A percentile compares a stretch with the other conserved stretches of the same genome.
Evolutionary conservation across 2,888 invertebrate species (phyloP).

Genomic region (Oxystoma pomonae): DNA sequence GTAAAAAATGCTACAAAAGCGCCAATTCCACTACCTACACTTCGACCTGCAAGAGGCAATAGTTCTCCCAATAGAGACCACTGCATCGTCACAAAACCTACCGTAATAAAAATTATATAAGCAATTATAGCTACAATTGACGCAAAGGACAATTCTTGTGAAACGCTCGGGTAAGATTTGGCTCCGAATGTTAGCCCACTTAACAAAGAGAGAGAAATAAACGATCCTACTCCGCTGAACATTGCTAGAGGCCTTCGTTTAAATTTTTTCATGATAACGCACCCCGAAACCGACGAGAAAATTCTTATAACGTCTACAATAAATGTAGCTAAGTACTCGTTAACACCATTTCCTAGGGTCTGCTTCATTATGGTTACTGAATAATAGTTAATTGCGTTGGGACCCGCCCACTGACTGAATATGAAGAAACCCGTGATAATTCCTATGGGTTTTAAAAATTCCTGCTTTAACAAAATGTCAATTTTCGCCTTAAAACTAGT

Average conservation of each 20-base stretch:
- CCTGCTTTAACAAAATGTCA: slow-evolving; percentile 46
- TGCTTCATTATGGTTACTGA: slow-evolving; percentile 63
- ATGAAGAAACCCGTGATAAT: slow-evolving; percentile 63
- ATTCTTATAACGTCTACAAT: slow-evolving; percentile 62
- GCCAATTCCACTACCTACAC: slow-evolving; percentile 63
- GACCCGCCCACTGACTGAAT: slow-evolving; percentile 66
- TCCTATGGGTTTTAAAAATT: slow-evolving; percentile 56
- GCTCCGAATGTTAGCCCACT: slow-evolving; percentile 28
- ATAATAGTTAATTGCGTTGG: slow-evolving; percentile 69
- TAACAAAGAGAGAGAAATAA: slow-evolving; percentile 50
- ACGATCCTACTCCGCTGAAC: slow-evolving; percentile 60
- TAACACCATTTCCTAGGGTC: slow-evolving; percentile 56
- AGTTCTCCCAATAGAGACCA: slow-evolving; percentile 75
- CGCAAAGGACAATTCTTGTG: slow-evolving; percentile 31
- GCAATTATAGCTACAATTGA: slow-evolving; percentile 50
- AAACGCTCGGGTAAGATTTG: slow-evolving; percentile 23
- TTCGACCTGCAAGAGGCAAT: slow-evolving; percentile 53
- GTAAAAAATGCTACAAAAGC: slow-evolving; percentile 61
- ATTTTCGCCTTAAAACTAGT: slow-evolving; percentile 5
- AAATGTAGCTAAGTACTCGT: slow-evolving; percentile 64
- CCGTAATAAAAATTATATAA: slow-evolving; percentile 57
- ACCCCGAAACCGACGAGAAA: slow-evolving; percentile 59
- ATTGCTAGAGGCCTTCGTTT: slow-evolving; percentile 63
- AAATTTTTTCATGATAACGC: slow-evolving; percentile 57
- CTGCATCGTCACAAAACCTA: slow-evolving; percentile 53